A percentile compares a stretch with the other conserved stretches of the same genome.
Conservation (phyloP, 1,140 invertebrate species). For the Zaprionus inermis region DNA sequence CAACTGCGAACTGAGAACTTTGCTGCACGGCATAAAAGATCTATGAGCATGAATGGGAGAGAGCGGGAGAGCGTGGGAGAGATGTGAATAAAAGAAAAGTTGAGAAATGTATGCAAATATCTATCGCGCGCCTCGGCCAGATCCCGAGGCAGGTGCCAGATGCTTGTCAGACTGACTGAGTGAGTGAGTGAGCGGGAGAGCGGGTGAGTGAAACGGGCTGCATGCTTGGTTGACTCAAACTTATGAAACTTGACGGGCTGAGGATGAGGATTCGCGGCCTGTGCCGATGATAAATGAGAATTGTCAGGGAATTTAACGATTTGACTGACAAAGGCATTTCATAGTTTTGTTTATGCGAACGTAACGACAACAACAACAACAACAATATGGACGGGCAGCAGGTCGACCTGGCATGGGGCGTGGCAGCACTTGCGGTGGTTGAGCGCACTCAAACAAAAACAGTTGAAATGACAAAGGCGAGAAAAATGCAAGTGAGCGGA, state of each 20-base stretch:
- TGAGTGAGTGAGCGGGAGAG: slow-evolving; percentile 10
- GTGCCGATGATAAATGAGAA: slow-evolving; percentile 71
- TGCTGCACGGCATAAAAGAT: slow-evolving; percentile 32
- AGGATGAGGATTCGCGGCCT: slow-evolving; percentile 31
- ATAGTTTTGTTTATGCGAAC: slow-evolving; percentile 73
- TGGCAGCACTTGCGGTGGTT: slow-evolving; percentile 38
- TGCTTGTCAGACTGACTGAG: slow-evolving; percentile 44
- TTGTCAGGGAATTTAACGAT: slow-evolving; percentile 73
- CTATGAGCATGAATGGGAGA: slow-evolving; percentile 21
- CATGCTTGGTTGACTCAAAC: slow-evolving; percentile 45
- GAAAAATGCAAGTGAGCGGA: slow-evolving; percentile 47
- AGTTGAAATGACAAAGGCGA: slow-evolving; percentile 51
- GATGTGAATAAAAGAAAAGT: slow-evolving; percentile 61
- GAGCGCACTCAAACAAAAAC: slow-evolving; percentile 64
- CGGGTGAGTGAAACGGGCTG: slow-evolving; percentile 5
- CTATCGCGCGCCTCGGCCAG: slow-evolving; percentile 50
- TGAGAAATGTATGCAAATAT: slow-evolving; percentile 77
- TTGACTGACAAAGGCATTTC: slow-evolving; percentile 76
- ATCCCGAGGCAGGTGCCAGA: slow-evolving; percentile 66
- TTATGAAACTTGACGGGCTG: slow-evolving; percentile 56
- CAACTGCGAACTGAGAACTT: slow-evolving; percentile 19
- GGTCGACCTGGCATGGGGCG: slow-evolving; percentile 2
- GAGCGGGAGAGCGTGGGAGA: slow-evolving; percentile 14
- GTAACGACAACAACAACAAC: slow-evolving; percentile 31
- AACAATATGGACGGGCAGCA: slow-evolving; percentile 7